Evolutionary conservation across 2,888 invertebrate genomes (phyloP), one percentile per base, ranked within the genome.

Genomic region (Pogonocherus hispidulus): DNA sequence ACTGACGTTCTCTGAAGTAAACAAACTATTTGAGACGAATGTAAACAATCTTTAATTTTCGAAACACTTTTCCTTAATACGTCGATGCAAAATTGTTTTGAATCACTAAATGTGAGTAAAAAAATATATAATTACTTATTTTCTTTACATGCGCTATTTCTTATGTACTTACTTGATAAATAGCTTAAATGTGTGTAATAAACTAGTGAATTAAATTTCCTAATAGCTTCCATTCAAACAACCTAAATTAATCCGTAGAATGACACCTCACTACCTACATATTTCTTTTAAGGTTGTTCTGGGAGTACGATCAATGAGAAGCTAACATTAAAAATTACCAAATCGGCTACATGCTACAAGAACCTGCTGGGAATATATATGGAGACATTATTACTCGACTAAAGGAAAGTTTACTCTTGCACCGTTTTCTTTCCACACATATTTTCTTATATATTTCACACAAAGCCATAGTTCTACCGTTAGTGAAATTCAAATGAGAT

Each of bases 1-100:
- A 52, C 52, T 52, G 52, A 52, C 52, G 22, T 23, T 19, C 11
- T 32, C 32, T 8, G 32, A 32, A 32, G 32, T 32, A 32, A 32
- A 32, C 11, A 32, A 32, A 32, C 32, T 32, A 8, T 5, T 8
- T 8, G n/a, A n/a, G n/a, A n/a, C n/a, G 32, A 8, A 32, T 32
- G 32, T 11, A 32, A 32, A 32, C 32, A 32, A 32, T 11, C 9
- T 32, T 8, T 1, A 32, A 32, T 32, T 11, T 32, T 32, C 32
- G 11, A 32, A 32, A 2, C 11, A 8, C n/a, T n/a, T n/a, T n/a
- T n/a, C n/a, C n/a, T n/a, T n/a, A n/a, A n/a, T n/a, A n/a, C n/a
- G n/a, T n/a, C n/a, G n/a, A n/a, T n/a, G n/a, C n/a, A n/a, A n/a
- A n/a, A n/a, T n/a, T n/a, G n/a, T n/a, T n/a, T n/a, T n/a, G n/a